These are phyloP conservation scores for Lithobates pipiens DNA, from an alignment of 2,797 vertebrate genomes.

Conservation along the genomic window DNA sequence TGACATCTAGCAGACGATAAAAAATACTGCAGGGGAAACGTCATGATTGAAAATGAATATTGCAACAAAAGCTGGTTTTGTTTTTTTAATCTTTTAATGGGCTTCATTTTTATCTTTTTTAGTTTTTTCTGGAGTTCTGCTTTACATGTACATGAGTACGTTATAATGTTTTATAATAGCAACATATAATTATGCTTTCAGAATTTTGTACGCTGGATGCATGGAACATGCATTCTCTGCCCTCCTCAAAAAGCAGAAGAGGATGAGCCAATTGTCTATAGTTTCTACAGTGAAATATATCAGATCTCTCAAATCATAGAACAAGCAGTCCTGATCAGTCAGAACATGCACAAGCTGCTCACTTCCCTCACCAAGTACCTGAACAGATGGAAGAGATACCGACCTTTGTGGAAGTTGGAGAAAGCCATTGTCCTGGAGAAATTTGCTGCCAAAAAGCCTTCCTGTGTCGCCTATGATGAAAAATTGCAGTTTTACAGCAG, in stretches of 20 bases:
- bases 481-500: conserved; percentile 85
- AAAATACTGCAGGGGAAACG: too few relatives aligned
- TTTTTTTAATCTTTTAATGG: too few relatives aligned
- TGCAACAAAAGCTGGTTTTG: too few relatives aligned
- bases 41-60: too few relatives aligned
- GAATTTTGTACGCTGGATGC: conserved; percentile 93
- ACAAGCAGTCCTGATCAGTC: conserved; percentile 77
- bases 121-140: not conserved
- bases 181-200: conserved; percentile 66
- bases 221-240: conserved; percentile 88
- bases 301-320: conserved; percentile 83
- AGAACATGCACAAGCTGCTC: conserved; percentile 83
- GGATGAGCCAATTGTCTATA: conserved; percentile 80
- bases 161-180: conserved; percentile 19
- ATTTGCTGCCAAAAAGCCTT: conserved; percentile 85
- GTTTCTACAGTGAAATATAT: conserved; percentile 84
- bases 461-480: conserved; percentile 85
- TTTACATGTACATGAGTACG: not conserved
- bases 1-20: too few relatives aligned
- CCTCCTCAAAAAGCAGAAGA: conserved; percentile 80
- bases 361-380: conserved; percentile 77
- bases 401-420: conserved; percentile 88
- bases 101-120: too few relatives aligned
- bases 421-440: conserved; percentile 82
- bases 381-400: conserved; percentile 85